These are phyloP conservation scores for Neopipo cinnamomea DNA, from an alignment of 2,113 vertebrate genomes.

Conservation along the genomic window DNA sequence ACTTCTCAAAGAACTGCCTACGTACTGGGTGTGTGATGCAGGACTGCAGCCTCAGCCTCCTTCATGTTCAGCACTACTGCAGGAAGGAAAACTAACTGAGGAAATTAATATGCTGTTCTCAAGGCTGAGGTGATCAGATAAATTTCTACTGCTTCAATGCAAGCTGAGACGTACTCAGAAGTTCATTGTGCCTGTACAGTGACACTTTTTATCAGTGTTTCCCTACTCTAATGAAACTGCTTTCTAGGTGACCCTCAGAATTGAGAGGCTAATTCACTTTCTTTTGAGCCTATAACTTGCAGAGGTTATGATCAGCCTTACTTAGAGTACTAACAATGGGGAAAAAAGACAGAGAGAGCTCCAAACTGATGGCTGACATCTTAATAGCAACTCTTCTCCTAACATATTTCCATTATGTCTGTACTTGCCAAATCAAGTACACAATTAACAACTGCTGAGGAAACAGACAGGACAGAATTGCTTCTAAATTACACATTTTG, in stretches of 20 bases:
- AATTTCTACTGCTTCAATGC: background rate
- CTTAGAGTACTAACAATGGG: background rate
- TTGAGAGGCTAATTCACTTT: background rate
- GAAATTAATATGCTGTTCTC: background rate
- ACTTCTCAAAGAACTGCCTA: background rate
- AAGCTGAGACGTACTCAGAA: background rate
- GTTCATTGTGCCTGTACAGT: background rate
- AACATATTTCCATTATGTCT: background rate
- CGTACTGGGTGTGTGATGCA: background rate
- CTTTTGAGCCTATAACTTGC: background rate
- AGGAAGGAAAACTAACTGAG: background rate
- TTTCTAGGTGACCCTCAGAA: background rate
- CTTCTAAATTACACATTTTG: background rate
- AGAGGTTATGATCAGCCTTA: background rate
- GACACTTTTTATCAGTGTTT: background rate
- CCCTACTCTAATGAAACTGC: background rate
- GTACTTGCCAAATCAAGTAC: background rate
- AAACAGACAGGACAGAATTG: background rate
- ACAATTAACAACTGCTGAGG: background rate
- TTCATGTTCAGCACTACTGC: background rate
- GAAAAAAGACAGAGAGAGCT: background rate
- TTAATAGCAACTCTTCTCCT: background rate
- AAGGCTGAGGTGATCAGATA: background rate
- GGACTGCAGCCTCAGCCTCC: background rate
- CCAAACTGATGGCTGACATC: background rate